A percentile compares a stretch with the other conserved stretches of the same genome.
Conservation (phyloP, 2,888 invertebrate genomes). For the Melolontha melolontha region DNA sequence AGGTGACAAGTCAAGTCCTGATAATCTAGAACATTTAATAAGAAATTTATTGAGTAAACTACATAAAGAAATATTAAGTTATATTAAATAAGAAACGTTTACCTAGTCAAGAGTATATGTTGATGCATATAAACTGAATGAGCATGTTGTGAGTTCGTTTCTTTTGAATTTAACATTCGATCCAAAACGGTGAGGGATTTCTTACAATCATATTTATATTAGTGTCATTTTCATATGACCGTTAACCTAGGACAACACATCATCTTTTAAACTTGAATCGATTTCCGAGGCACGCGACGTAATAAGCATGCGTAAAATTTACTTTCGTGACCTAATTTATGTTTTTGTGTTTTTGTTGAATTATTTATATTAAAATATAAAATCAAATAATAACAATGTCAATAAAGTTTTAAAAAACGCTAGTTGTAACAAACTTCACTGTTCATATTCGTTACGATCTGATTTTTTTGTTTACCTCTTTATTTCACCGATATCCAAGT, state of each 20-base stretch:
- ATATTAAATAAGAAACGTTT: slow-evolving; percentile 40
- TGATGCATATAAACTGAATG: slow-evolving; percentile 64
- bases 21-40: slow-evolving; percentile 42
- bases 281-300: slow-evolving; percentile 1
- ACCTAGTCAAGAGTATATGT: slow-evolving; percentile 65
- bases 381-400: too few species aligned
- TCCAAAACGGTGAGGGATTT: slow-evolving; percentile 29
- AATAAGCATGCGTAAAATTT: slow-evolving; percentile 14
- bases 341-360: not conserved
- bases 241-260: slow-evolving; percentile 49
- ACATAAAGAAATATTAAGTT: slow-evolving; percentile 8
- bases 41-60: not conserved
- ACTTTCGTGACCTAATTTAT: slow-evolving; percentile 23
- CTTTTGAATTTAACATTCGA: slow-evolving; percentile 59
- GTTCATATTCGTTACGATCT: too few species aligned
- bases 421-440: too few species aligned
- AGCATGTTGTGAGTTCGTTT: slow-evolving; percentile 57
- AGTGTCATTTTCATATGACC: slow-evolving; percentile 27
- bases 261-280: slow-evolving; percentile 46
- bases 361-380: too few species aligned
- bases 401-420: too few species aligned
- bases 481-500: too few species aligned
- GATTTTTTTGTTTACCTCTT: too few species aligned
- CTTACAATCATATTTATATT: slow-evolving; percentile 30
- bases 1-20: slow-evolving; percentile 48